Evolutionary conservation across 2,113 vertebrate genomes (phyloP).

Genomic region (Mesembrinibis cayennensis): DNA sequence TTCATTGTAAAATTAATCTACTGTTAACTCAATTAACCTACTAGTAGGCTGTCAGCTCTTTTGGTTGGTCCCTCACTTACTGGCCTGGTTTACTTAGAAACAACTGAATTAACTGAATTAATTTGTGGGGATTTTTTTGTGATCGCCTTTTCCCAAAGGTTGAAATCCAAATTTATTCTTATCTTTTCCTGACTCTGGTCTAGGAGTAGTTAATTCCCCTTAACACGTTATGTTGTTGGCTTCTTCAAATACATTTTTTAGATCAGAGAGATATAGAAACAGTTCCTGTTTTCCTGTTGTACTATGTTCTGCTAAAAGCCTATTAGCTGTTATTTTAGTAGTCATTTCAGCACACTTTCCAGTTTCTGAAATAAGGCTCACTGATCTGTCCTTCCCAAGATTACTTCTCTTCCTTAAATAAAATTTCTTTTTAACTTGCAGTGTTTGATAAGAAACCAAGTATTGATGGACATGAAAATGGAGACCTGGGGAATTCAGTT

Average conservation of each 20-base stretch:
- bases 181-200: neutral
- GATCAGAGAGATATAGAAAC: neutral
- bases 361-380: neutral
- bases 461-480: constrained; percentile 85
- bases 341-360: neutral
- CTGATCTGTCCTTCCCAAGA: neutral
- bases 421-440: constrained; percentile 58
- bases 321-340: neutral
- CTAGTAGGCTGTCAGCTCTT: neutral
- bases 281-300: neutral
- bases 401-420: neutral
- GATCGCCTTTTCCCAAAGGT: neutral
- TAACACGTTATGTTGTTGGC: neutral
- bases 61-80: neutral
- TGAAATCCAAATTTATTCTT: neutral
- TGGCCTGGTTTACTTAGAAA: constrained; percentile 16
- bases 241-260: neutral
- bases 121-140: neutral
- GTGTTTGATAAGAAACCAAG: constrained; percentile 88
- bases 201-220: neutral
- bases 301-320: neutral
- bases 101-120: neutral
- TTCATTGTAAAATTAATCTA: neutral
- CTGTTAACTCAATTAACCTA: constrained; percentile 18
- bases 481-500: constrained; percentile 82